Conservation (phyloP, 2,797 vertebrate genomes). For the Molothrus ater region DNA sequence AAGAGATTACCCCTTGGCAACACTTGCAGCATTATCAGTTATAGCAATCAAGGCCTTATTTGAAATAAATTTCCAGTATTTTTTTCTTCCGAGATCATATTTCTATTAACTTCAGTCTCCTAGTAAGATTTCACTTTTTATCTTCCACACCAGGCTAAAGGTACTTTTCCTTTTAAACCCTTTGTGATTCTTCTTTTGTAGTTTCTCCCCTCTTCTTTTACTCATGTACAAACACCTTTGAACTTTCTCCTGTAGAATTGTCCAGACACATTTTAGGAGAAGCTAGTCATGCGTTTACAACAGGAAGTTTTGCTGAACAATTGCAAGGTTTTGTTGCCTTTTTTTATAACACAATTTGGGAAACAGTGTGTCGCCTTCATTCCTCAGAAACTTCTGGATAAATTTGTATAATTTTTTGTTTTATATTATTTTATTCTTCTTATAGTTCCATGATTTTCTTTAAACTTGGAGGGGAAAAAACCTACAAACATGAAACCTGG, state of each 20-base stretch:
- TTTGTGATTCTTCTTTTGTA: not conserved
- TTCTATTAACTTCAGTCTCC: not conserved
- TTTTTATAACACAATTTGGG: not conserved
- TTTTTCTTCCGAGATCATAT: not conserved
- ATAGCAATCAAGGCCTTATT: not conserved
- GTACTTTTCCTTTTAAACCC: not conserved
- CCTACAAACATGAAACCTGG: not conserved
- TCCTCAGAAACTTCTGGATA: not conserved
- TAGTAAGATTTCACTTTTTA: not conserved
- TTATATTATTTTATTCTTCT: not conserved
- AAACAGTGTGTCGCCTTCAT: not conserved
- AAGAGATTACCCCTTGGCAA: not conserved
- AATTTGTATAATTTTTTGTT: not conserved
- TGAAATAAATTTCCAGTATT: not conserved
- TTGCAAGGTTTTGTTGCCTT: not conserved
- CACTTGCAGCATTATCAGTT: not conserved
- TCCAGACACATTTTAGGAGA: not conserved
- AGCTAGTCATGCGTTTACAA: not conserved
- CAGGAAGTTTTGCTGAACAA: not conserved
- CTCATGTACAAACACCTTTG: not conserved
- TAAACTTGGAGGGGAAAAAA: fast-evolving
- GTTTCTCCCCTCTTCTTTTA: not conserved
- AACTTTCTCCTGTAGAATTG: not conserved
- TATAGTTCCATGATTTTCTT: not conserved
- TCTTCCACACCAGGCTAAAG: not conserved